Base-by-base conservation (phyloP, 2,113 vertebrate species). In the Scomber colias region DNA sequence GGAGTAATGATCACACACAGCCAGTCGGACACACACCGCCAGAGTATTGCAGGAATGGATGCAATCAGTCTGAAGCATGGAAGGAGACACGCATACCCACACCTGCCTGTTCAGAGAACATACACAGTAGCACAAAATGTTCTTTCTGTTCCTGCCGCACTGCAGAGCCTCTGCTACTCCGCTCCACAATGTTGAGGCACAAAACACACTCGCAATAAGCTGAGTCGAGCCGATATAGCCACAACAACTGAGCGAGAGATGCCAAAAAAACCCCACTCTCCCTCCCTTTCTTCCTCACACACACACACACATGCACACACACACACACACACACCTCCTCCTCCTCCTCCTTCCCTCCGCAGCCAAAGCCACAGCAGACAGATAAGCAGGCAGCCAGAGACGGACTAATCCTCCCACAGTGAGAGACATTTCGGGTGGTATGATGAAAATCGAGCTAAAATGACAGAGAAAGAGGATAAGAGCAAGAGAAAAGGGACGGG, bases 371-470 rank as follows among this genome's bases (percentile, higher is more conserved):
- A 87, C 83, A 77, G 89, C 89, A 93, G 92, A 87, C 91, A 89
- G 94, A 95, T 92, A 90, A 91, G 89, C 88, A 88, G 85, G 55
- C 89, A 93, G 92, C 89, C 86, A 86, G 87, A 93, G 88, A 90
- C 87, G 73, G 89, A 88, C 87, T 92, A 90, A 94, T 93, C 91
- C 89, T 87, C 83, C 85, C 71, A 74, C 87, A 77, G 83, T 62
- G 60, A 86, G 85, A 87, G 87, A 86, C 82, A 56, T 75, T 85
- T 85, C 24, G 77, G 90, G 90, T 77, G 84, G 81, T 83, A 17
- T 81, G 83, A 91, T 84, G 86, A 77, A 81, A 87, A 85, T 88
- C 75, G 50, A 66, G 73, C 81, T 56, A 44, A 65, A 81, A 31
- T 77, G 86, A 85, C 53, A 62, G 49, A 35, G 50, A 61, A 35